A percentile compares a stretch with the other conserved stretches of the same genome.
Evolutionary conservation across 2,797 vertebrate species (phyloP).

Genomic region (Ctenopoma kingsleyae): DNA sequence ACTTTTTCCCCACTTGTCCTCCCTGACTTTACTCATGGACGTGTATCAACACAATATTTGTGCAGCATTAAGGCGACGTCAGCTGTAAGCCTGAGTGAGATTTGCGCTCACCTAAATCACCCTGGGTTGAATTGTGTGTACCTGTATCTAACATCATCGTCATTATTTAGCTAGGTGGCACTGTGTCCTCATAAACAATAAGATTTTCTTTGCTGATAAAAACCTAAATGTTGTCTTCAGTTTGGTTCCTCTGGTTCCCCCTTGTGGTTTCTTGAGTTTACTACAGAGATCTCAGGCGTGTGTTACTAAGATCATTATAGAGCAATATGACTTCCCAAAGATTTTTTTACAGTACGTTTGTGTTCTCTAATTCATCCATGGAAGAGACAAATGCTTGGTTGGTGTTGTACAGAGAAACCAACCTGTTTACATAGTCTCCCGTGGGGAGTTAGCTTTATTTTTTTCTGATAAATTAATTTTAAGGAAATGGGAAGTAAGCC

Average conservation of each 20-base stretch:
- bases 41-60: neutral
- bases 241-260: conserved; percentile 56
- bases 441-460: conserved; percentile 49
- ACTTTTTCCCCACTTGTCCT: neutral
- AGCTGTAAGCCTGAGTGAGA: conserved; percentile 5
- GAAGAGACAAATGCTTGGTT: conserved; percentile 79
- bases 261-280: conserved; percentile 77
- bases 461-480: conserved; percentile 1
- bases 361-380: conserved; percentile 34
- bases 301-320: conserved; percentile 67
- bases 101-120: conserved; percentile 2
- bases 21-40: neutral
- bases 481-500: conserved; percentile 25
- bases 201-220: neutral
- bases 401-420: conserved; percentile 99
- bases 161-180: conserved; percentile 30
- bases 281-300: conserved; percentile 82
- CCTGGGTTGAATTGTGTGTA: neutral
- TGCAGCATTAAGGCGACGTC: neutral
- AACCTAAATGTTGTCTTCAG: conserved; percentile 42
- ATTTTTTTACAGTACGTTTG: neutral
- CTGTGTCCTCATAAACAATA: conserved; percentile 4
- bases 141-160: conserved; percentile 27
- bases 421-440: conserved; percentile 90
- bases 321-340: conserved; percentile 55